These are phyloP conservation scores for Chiloscyllium plagiosum DNA, from an alignment of 2,113 vertebrate species.

Conservation along the genomic window DNA sequence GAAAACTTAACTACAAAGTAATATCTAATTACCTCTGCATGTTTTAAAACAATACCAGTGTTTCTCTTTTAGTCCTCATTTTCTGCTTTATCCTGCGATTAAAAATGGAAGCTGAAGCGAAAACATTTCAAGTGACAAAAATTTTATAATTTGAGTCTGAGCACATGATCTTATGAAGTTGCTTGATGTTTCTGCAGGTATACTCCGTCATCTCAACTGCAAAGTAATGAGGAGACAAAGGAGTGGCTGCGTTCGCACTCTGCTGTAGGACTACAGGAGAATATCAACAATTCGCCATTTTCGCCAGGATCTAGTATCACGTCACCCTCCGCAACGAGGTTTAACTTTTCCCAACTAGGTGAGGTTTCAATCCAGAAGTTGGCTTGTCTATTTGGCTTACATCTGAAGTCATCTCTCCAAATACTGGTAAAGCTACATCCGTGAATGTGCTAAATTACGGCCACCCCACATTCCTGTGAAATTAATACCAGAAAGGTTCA, in stretches of 20 bases:
- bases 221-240: constrained; percentile 83
- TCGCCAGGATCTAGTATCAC: constrained; percentile 89
- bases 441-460: neutral
- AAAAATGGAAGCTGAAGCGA: neutral
- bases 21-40: neutral
- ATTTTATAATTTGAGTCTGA: neutral
- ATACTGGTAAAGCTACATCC: neutral
- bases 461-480: neutral
- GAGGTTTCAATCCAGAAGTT: constrained; percentile 40
- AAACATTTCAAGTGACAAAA: neutral
- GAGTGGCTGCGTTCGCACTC: constrained; percentile 94
- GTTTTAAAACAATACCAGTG: neutral
- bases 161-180: neutral
- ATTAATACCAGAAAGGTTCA: neutral
- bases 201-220: constrained; percentile 78
- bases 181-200: constrained; percentile 63
- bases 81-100: neutral
- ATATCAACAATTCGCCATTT: constrained; percentile 79
- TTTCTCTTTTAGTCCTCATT: neutral
- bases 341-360: constrained; percentile 93
- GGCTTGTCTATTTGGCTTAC: neutral
- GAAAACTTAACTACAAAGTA: neutral
- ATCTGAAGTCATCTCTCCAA: neutral
- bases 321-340: constrained; percentile 86
- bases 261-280: constrained; percentile 86